Percentiles rank a stretch among this genome's conserved stretches.
These are phyloP conservation scores for Crotophaga sulcirostris DNA, from an alignment of 2,113 vertebrate species.

Conservation along the genomic window DNA sequence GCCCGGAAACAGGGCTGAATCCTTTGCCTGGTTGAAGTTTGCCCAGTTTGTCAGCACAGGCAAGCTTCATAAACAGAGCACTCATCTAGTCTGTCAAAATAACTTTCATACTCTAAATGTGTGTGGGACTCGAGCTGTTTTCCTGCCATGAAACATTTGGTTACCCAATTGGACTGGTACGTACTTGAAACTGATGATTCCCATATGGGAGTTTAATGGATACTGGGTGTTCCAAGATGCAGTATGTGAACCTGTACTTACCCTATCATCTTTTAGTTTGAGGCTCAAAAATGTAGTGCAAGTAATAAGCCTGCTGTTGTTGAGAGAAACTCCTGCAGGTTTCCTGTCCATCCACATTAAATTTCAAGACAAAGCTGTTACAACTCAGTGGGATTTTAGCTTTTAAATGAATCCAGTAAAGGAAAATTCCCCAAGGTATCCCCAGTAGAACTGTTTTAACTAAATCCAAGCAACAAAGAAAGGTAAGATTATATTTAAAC, in stretches of 20 bases:
- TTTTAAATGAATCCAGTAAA: not conserved
- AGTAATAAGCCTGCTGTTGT: not conserved
- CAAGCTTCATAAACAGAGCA: not conserved
- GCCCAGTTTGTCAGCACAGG: rapidly evolving
- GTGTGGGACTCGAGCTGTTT: not conserved
- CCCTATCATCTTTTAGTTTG: not conserved
- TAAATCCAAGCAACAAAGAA: not conserved
- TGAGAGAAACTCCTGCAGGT: not conserved
- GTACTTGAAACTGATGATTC: not conserved
- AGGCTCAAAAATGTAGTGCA: not conserved
- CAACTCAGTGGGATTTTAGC: not conserved
- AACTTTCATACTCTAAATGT: not conserved
- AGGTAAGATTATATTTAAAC: not conserved
- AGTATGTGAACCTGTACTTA: not conserved
- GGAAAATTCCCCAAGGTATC: not conserved
- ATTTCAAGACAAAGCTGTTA: not conserved
- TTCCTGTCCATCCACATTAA: not conserved
- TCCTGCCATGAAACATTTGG: not conserved
- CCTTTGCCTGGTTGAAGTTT: not conserved
- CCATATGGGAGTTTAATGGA: not conserved
- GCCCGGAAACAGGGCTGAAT: not conserved
- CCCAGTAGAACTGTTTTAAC: not conserved
- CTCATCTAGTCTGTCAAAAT: not conserved
- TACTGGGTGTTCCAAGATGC: not conserved
- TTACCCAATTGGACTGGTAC: not conserved